A percentile compares a stretch with the other conserved stretches of the same genome.
Evolutionary conservation across 2,113 vertebrate genomes (phyloP).

Genomic region (Laticauda laticaudata): DNA sequence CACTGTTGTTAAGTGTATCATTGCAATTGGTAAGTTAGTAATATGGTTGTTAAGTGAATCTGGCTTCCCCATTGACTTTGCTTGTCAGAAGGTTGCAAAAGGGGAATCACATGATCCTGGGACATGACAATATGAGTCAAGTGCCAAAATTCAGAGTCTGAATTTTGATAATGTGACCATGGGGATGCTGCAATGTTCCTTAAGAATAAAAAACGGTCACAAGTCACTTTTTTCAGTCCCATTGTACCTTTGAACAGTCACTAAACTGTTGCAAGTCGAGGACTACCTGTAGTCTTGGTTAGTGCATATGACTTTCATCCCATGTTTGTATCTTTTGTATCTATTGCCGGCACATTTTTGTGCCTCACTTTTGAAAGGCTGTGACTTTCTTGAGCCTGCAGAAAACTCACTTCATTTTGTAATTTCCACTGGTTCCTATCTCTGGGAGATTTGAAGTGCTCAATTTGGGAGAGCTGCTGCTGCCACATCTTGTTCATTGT

Average conservation of each 20-base stretch:
- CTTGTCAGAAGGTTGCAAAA: background rate
- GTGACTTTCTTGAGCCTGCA: background rate
- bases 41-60: background rate
- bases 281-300: background rate
- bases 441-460: slow-evolving; percentile 71
- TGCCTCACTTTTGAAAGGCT: background rate
- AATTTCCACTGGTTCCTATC: slow-evolving; percentile 70
- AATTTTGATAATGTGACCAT: background rate
- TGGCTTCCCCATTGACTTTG: background rate
- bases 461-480: slow-evolving; percentile 82
- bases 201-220: background rate
- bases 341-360: background rate
- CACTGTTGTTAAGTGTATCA: background rate
- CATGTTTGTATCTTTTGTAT: background rate
- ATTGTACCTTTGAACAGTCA: background rate
- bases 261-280: background rate
- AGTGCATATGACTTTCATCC: background rate
- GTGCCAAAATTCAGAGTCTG: background rate
- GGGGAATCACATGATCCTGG: background rate
- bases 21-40: background rate
- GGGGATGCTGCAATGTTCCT: background rate
- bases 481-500: slow-evolving; percentile 85
- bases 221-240: background rate
- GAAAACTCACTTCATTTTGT: slow-evolving; percentile 75
- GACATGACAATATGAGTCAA: background rate